Evolutionary conservation across 2,888 invertebrate genomes (phyloP).

Genomic region (Sesia bembeciformis): DNA sequence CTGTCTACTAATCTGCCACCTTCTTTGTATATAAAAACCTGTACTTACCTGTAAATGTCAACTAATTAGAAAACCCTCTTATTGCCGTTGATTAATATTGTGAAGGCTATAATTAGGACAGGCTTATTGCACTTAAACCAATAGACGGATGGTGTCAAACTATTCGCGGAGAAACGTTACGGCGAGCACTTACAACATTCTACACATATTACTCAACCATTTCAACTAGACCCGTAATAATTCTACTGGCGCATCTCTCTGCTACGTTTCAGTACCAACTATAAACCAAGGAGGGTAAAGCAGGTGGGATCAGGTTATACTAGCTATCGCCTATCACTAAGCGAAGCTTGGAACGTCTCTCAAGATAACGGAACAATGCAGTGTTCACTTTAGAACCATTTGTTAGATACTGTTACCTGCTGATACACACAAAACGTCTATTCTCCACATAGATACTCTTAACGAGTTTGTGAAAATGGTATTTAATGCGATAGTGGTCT

Average conservation of each 20-base stretch:
- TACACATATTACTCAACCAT: conserved; percentile 8
- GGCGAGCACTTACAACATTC: neutral
- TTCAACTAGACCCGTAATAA: conserved; percentile 24
- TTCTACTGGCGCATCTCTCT: conserved; percentile 19
- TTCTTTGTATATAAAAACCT: too few species aligned
- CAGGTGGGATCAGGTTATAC: conserved; percentile 35
- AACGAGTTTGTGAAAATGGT: too few species aligned
- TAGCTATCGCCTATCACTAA: conserved; percentile 33
- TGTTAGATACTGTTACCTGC: conserved; percentile 37
- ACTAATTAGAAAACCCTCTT: too few species aligned
- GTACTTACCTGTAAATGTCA: too few species aligned
- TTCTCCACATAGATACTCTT: neutral
- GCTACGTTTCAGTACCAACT: conserved; percentile 2
- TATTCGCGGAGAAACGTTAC: neutral
- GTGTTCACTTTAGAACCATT: conserved; percentile 46
- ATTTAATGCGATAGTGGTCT: too few species aligned
- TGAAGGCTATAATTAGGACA: too few species aligned
- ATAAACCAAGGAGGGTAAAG: conserved; percentile 6
- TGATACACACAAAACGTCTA: conserved; percentile 8
- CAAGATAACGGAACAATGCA: conserved; percentile 60
- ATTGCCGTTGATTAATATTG: too few species aligned
- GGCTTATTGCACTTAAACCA: neutral
- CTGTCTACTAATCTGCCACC: too few species aligned
- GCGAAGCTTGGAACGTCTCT: conserved; percentile 25
- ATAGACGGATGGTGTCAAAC: neutral